A percentile compares a stretch with the other conserved stretches of the same genome.
phyloP scores from a whole-genome alignment of 2,113 vertebrate genomes.

The Dinomys branickii region DNA sequence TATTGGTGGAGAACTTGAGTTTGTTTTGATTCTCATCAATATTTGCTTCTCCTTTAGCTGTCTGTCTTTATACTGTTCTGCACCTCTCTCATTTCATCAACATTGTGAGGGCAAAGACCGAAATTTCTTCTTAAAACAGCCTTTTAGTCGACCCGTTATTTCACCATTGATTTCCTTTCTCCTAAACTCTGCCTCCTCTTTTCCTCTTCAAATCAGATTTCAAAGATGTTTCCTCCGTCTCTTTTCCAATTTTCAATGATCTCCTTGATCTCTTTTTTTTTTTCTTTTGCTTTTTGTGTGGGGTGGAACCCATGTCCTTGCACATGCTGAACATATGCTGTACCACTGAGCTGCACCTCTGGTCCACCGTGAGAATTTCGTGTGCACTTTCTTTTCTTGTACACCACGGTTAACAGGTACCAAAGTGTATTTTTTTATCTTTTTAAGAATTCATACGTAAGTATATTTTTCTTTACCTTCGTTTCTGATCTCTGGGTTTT shows the following conservation, averaged over 20 bases:
- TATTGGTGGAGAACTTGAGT: neutral
- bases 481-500: neutral
- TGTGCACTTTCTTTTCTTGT: too few species aligned
- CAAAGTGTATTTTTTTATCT: neutral
- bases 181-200: neutral
- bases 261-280: neutral
- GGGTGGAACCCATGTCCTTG: too few species aligned
- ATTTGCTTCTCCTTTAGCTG: neutral
- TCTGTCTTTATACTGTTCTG: neutral
- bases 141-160: neutral
- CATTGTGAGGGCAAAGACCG: neutral
- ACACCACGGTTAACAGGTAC: too few species aligned
- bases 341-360: too few species aligned
- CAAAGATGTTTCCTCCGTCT: neutral
- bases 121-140: neutral
- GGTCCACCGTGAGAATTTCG: too few species aligned
- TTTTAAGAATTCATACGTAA: neutral
- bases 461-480: neutral
- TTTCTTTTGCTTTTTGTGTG: too few species aligned
- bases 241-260: neutral
- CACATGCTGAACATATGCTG: too few species aligned
- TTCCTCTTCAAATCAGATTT: neutral
- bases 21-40: neutral
- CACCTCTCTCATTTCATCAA: neutral
- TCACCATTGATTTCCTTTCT: constrained; percentile 18